These are phyloP conservation scores for Ericerus pela DNA, from an alignment of 1,140 invertebrate genomes.

Conservation along the genomic window DNA sequence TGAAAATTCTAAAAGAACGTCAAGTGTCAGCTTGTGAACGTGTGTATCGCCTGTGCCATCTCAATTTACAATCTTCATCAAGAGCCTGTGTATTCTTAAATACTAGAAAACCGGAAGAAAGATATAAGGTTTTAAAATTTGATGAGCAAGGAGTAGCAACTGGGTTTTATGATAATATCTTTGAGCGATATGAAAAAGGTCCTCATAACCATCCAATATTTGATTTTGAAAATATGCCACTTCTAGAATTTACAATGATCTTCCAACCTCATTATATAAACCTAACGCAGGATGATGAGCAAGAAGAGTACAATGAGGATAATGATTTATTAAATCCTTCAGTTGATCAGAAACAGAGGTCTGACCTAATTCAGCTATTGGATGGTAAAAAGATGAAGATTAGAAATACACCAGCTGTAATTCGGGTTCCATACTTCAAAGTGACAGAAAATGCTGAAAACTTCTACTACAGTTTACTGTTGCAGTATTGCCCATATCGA, in stretches of 20 bases:
- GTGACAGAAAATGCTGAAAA: slow-evolving; percentile 26
- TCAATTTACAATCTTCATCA: slow-evolving; percentile 25
- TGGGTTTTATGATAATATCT: slow-evolving; percentile 27
- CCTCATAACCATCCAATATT: slow-evolving; percentile 4
- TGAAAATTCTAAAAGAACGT: slow-evolving; percentile 26
- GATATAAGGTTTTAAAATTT: slow-evolving; percentile 27
- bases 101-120: slow-evolving; percentile 26
- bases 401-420: slow-evolving; percentile 17
- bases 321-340: not conserved
- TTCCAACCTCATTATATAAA: slow-evolving; percentile 25
- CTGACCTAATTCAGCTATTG: not conserved
- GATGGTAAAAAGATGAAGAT: not conserved
- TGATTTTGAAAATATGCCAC: slow-evolving; percentile 27
- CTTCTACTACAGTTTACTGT: too few species aligned
- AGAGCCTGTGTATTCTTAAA: slow-evolving; percentile 27
- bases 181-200: slow-evolving; percentile 29
- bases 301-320: not conserved
- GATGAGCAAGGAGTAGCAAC: slow-evolving; percentile 22
- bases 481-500: too few species aligned
- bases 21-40: slow-evolving; percentile 28
- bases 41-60: slow-evolving; percentile 28
- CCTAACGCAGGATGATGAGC: too few species aligned
- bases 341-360: not conserved
- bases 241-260: slow-evolving; percentile 28
- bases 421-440: slow-evolving; percentile 28